phyloP scores from a whole-genome alignment of 2,888 invertebrate genomes.

The Cordilura impudica region DNA sequence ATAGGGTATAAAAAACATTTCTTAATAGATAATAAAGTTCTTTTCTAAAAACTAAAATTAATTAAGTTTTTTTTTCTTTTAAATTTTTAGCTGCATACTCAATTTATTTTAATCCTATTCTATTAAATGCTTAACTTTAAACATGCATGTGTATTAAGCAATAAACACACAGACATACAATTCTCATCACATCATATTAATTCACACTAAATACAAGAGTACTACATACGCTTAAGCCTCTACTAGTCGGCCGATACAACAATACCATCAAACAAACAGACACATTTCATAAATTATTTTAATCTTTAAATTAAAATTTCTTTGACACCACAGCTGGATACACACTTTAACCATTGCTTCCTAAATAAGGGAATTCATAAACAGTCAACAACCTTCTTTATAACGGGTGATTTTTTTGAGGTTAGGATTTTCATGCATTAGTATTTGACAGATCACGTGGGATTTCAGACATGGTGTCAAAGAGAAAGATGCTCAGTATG shows the following conservation, averaged over 20 bases:
- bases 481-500: too few relatives aligned
- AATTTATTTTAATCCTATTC: constrained; percentile 53
- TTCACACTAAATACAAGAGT: background rate
- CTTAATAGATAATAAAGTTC: too few relatives aligned
- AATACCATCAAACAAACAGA: background rate
- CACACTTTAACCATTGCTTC: background rate
- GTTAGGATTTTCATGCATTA: too few relatives aligned
- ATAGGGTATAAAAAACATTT: too few relatives aligned
- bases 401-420: too few relatives aligned
- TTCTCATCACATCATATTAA: background rate
- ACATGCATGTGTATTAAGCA: background rate
- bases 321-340: background rate
- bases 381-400: background rate
- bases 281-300: background rate
- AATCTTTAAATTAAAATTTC: background rate
- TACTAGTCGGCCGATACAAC: background rate
- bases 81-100: constrained; percentile 13
- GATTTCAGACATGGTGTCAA: too few relatives aligned
- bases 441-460: too few relatives aligned
- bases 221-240: background rate
- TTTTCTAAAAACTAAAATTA: background rate
- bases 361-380: background rate
- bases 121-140: constrained; percentile 18
- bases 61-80: background rate
- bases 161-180: background rate